Conservation (phyloP, 2,888 invertebrate species). For the Salticus scenicus region DNA sequence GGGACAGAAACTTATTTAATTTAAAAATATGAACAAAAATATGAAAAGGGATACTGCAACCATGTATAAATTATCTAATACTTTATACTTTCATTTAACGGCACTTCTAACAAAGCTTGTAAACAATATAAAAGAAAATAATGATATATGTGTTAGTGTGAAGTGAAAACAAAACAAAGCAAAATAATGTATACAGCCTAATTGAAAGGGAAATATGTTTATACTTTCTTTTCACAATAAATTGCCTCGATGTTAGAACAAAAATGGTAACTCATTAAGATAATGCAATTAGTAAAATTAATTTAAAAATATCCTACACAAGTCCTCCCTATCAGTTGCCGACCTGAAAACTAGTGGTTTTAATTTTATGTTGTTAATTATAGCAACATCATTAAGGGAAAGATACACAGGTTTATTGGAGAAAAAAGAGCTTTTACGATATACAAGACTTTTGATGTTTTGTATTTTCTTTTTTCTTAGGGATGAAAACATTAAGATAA, state of each 20-base stretch:
- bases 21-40: too few species aligned
- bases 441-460: neutral
- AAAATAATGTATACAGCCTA: too few species aligned
- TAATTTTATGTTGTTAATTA: slow-evolving; percentile 10
- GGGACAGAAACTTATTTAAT: too few species aligned
- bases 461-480: neutral
- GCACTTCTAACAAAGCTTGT: too few species aligned
- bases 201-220: too few species aligned
- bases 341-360: neutral
- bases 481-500: slow-evolving; percentile 2
- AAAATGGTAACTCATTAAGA: neutral
- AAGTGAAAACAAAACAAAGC: too few species aligned
- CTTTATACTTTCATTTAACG: too few species aligned
- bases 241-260: neutral
- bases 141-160: too few species aligned
- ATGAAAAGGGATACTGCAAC: too few species aligned
- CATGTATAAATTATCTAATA: too few species aligned
- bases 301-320: neutral
- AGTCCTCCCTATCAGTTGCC: neutral
- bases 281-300: slow-evolving; percentile 5
- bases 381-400: neutral
- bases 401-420: neutral
- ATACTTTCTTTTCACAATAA: neutral
- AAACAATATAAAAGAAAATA: too few species aligned
- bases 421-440: neutral